phyloP scores from a whole-genome alignment of 2,888 invertebrate genomes.

The Catocala fraxini region DNA sequence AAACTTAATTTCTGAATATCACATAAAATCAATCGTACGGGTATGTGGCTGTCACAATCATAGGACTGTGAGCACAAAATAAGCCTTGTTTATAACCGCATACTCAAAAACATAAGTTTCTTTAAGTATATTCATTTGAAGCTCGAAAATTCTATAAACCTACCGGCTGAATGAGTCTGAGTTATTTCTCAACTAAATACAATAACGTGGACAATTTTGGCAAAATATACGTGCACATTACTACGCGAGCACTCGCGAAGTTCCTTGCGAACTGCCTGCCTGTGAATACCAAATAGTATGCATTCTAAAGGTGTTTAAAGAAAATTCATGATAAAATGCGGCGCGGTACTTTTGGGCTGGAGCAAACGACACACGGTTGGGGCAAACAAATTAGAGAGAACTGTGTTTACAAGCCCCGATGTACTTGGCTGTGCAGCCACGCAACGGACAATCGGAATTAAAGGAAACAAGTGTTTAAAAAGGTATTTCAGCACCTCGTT shows the following conservation, averaged over 20 bases:
- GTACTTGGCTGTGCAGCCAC: constrained; percentile 4
- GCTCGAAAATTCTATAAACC: constrained; percentile 30
- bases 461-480: constrained; percentile 23
- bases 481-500: neutral
- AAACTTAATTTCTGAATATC: too few species aligned
- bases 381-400: constrained; percentile 58
- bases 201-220: constrained; percentile 38
- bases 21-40: too few species aligned
- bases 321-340: constrained; percentile 44
- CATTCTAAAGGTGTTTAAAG: constrained; percentile 37
- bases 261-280: constrained; percentile 13
- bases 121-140: constrained; percentile 29
- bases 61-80: too few species aligned
- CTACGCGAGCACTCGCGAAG: constrained; percentile 10
- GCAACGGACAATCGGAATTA: constrained; percentile 22
- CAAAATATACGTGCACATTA: constrained; percentile 34
- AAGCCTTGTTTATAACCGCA: too few species aligned
- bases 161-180: constrained; percentile 14
- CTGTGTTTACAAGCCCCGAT: constrained; percentile 39
- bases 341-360: constrained; percentile 32
- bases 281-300: constrained; percentile 29
- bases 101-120: neutral
- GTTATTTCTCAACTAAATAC: constrained; percentile 36
- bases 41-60: too few species aligned
- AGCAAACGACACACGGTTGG: constrained; percentile 44